These are phyloP conservation scores for Pteropus alecto DNA, from an alignment of 2,113 vertebrate species.

Conservation along the genomic window DNA sequence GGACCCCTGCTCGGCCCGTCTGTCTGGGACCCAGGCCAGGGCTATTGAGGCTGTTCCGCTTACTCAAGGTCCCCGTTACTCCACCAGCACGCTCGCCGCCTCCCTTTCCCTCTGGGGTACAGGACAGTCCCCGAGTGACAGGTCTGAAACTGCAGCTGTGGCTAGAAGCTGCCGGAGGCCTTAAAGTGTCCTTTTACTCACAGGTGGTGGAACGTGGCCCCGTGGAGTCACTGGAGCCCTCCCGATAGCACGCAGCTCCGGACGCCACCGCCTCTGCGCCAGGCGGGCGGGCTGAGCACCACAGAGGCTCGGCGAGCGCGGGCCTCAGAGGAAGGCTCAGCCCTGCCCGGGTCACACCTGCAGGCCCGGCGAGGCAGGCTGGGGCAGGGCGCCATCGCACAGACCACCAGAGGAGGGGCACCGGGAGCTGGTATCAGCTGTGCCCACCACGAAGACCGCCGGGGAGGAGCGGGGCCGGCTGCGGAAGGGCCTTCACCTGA, in stretches of 20 bases:
- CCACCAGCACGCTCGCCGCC: fast-evolving
- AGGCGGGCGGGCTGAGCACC: background rate
- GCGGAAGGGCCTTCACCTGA: too few relatives aligned
- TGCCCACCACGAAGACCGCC: fast-evolving
- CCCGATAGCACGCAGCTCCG: fast-evolving
- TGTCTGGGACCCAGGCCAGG: background rate
- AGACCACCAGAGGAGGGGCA: too few relatives aligned
- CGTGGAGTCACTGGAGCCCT: background rate
- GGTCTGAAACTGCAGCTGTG: background rate
- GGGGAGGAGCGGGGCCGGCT: too few relatives aligned
- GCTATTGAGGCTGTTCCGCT: too few relatives aligned
- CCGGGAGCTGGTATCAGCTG: background rate
- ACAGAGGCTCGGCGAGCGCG: too few relatives aligned
- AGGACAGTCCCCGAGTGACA: background rate
- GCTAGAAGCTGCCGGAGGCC: background rate
- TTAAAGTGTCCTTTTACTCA: background rate
- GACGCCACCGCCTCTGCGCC: background rate
- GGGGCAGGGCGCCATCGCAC: background rate
- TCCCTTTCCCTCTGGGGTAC: background rate
- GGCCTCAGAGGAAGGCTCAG: background rate
- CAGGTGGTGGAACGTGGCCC: background rate
- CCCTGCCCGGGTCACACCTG: background rate
- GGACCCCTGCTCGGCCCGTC: background rate
- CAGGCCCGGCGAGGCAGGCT: background rate
- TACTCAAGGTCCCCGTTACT: background rate